Conservation (phyloP, 2,888 invertebrate genomes). For the Pollenia griseotomentosa region DNA sequence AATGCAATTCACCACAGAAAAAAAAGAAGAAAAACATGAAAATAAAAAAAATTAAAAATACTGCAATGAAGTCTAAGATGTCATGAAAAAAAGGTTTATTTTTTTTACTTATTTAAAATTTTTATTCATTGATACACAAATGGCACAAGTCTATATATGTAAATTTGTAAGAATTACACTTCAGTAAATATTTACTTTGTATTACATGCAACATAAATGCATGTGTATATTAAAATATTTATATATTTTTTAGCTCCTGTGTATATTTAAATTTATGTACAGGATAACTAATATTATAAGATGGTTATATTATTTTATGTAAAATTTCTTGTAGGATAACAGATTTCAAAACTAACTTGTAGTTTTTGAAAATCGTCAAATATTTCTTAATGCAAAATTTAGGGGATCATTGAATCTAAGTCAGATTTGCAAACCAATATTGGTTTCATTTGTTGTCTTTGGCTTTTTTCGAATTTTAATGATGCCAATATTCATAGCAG, state of each 20-base stretch:
- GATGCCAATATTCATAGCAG: too few species aligned
- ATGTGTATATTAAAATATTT: neutral
- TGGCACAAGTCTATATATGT: neutral
- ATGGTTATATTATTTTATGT: neutral
- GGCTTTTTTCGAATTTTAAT: too few species aligned
- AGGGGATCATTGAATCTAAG: too few species aligned
- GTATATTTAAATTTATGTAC: neutral
- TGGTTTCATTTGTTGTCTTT: too few species aligned
- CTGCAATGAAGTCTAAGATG: conserved; percentile 21
- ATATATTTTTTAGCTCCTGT: neutral
- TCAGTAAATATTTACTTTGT: neutral
- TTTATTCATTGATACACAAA: conserved; percentile 2
- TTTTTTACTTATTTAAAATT: neutral
- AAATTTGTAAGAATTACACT: neutral
- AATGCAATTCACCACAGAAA: neutral
- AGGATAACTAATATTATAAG: neutral
- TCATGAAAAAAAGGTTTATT: neutral
- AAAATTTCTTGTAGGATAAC: neutral
- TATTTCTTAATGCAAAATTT: too few species aligned
- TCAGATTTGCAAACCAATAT: too few species aligned
- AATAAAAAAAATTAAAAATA: conserved; percentile 29
- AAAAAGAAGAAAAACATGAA: neutral
- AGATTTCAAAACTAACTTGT: neutral
- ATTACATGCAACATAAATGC: neutral
- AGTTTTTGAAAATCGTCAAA: too few species aligned